These are phyloP conservation scores for Bubalus kerabau DNA, from an alignment of 2,113 vertebrate species.

Conservation along the genomic window DNA sequence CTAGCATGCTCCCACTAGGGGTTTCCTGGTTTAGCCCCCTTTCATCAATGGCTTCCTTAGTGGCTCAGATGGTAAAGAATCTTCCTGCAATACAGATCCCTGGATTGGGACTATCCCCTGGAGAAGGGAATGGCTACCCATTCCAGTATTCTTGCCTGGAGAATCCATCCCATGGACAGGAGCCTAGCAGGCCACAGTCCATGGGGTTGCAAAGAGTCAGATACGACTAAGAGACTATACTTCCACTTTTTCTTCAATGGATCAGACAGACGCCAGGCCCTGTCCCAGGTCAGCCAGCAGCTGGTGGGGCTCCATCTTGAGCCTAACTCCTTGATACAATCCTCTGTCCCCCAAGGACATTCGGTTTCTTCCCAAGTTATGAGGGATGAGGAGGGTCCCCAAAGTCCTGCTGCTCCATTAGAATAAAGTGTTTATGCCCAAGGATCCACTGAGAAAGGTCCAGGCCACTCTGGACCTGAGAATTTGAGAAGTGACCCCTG, in stretches of 20 bases:
- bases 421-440: neutral
- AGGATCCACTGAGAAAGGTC: neutral
- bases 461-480: neutral
- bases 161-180: neutral
- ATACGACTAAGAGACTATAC: neutral
- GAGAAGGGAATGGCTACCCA: neutral
- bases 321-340: neutral
- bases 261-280: neutral
- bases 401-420: neutral
- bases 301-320: neutral
- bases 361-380: neutral
- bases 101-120: neutral
- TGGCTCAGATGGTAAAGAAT: neutral
- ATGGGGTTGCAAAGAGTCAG: fast-evolving
- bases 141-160: neutral
- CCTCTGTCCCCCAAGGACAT: neutral
- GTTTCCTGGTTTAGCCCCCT: neutral
- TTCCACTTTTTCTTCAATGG: fast-evolving
- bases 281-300: neutral
- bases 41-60: neutral
- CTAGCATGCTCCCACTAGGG: fast-evolving
- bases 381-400: neutral
- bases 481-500: neutral
- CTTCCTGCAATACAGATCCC: neutral
- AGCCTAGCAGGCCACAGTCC: neutral